These are phyloP conservation scores for Brachionus manjavacas DNA, from an alignment of 1,140 invertebrate species.

Conservation along the genomic window DNA sequence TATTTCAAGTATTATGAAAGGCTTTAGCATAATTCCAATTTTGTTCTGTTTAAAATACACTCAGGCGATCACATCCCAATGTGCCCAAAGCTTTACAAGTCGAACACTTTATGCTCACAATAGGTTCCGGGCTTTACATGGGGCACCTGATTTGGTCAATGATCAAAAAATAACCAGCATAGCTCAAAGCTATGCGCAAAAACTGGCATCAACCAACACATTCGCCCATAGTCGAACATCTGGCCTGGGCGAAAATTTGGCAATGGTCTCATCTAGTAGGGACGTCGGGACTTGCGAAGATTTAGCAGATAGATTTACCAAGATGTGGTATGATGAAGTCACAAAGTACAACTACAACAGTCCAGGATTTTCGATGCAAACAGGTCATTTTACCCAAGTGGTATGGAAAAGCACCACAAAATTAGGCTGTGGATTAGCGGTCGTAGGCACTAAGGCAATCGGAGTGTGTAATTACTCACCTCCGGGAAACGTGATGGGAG, in stretches of 20 bases:
- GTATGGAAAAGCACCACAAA: background rate
- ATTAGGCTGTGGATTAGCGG: background rate
- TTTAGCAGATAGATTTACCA: background rate
- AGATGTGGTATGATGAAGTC: conserved; percentile 23
- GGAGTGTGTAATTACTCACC: conserved; percentile 10
- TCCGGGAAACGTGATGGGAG: background rate
- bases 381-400: conserved; percentile 18
- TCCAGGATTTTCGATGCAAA: background rate
- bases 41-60: background rate
- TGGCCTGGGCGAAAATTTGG: conserved; percentile 16
- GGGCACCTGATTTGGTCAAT: background rate
- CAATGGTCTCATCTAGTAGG: background rate
- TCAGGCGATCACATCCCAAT: background rate
- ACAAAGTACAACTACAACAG: background rate
- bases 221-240: background rate
- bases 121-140: background rate
- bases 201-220: background rate
- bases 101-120: background rate
- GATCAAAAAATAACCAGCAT: background rate
- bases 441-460: background rate
- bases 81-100: background rate
- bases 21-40: background rate
- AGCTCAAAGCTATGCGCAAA: background rate
- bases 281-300: background rate
- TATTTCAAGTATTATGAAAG: background rate